Base-by-base conservation (phyloP, 2,797 vertebrate species). In the Pipistrellus kuhlii region DNA sequence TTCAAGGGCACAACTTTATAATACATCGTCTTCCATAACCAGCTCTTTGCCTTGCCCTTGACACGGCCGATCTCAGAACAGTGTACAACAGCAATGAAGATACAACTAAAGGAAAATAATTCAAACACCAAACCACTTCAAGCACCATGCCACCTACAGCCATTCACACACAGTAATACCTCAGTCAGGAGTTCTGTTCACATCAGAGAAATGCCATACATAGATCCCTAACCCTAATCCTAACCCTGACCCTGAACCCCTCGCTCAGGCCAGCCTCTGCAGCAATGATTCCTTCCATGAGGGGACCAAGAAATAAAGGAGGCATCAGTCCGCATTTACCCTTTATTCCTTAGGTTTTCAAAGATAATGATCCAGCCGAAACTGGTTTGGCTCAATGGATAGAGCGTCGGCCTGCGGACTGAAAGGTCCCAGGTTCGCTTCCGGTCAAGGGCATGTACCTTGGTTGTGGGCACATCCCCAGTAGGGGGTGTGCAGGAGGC, bases 291-390 rank as follows among this genome's bases (percentile, higher is more conserved):
- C 9, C 48, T 88, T 90, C 55, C 25, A 5, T 46, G 53, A 35
- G 23, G 21, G 66, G 75, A 88, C 21, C 51, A 62, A 57, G 57
- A 86, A 62, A 44, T 27, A 18, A 53, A 30, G 38, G 75, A 57
- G 57, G 55, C 0, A 38, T 72, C 35, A 48, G 2, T 59, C 75
- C 66, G 48, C 4, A 27, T 92, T 21, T 17, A 14, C 30, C 35
- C 13, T 97, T 92, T 82, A 30, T 48, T 78, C 72, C 95, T 1
- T 44, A 72, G 78, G 88, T 95, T 81, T 59, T 85, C 94, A 95
- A 97, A 96, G 38, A 5, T 38, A 38, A 38, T 38, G 38, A 38
- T 38, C 38, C 38, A 38, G 38, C 38, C 38, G 38, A 41, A 41
- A 41, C 38, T 41, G 38, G 38, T 41, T 41, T 41, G 38, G 38